Conservation (phyloP, 2,113 vertebrate species). For the Psilopogon haemacephalus region DNA sequence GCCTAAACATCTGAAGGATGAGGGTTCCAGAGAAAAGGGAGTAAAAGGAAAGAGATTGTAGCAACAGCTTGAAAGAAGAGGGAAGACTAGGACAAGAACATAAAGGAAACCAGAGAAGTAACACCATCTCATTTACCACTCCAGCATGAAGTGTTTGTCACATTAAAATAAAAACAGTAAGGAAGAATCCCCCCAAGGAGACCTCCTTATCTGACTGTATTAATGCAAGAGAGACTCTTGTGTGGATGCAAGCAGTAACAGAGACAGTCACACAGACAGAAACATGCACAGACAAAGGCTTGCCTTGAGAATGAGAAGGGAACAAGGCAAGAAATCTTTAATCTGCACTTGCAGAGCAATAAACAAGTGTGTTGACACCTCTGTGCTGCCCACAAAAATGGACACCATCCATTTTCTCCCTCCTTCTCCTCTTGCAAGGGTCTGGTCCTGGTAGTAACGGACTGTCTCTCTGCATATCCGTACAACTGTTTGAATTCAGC, state of each 20-base stretch:
- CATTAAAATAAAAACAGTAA: slow-evolving; percentile 54
- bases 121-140: slow-evolving; percentile 56
- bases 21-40: background rate
- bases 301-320: background rate
- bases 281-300: background rate
- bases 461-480: background rate
- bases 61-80: slow-evolving; percentile 38
- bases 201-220: slow-evolving; percentile 46
- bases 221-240: slow-evolving; percentile 34
- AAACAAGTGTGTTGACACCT: background rate
- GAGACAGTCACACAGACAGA: background rate
- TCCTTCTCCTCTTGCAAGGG: background rate
- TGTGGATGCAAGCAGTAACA: background rate
- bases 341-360: background rate
- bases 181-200: slow-evolving; percentile 33
- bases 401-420: background rate
- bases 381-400: background rate
- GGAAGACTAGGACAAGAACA: slow-evolving; percentile 32
- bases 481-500: background rate
- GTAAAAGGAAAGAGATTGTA: slow-evolving; percentile 1
- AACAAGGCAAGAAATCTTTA: slow-evolving; percentile 11
- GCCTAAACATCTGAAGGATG: slow-evolving; percentile 61
- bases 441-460: background rate
- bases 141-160: slow-evolving; percentile 38
- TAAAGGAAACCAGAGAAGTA: slow-evolving; percentile 32